Percentiles rank a stretch among this genome's conserved stretches.
These are phyloP conservation scores for Dolichopus griseipennis DNA, from an alignment of 2,888 invertebrate species.

Conservation along the genomic window DNA sequence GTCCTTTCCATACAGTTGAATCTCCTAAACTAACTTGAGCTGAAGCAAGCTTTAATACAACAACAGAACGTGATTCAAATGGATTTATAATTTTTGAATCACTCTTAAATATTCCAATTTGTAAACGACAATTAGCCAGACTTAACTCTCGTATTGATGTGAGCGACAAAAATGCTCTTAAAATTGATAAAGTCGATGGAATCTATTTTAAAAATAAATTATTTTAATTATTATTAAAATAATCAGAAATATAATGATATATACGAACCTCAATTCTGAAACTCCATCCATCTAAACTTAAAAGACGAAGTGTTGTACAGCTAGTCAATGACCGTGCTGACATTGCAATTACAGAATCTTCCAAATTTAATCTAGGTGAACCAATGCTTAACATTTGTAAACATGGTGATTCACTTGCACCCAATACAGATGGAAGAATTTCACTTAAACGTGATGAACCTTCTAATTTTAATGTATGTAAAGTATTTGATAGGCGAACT, in stretches of 20 bases:
- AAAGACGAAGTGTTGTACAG: constrained; percentile 45
- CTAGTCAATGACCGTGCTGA: constrained; percentile 33
- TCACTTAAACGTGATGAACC: constrained; percentile 48
- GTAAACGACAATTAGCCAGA: constrained; percentile 47
- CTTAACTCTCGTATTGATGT: constrained; percentile 48
- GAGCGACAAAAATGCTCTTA: constrained; percentile 45
- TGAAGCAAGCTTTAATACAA: constrained; percentile 45
- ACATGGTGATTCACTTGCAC: constrained; percentile 47
- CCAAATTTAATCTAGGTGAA: constrained; percentile 47
- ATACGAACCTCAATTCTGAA: constrained; percentile 47
- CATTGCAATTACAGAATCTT: constrained; percentile 42
- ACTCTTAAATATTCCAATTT: constrained; percentile 37
- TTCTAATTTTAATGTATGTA: constrained; percentile 48
- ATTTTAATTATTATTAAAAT: neutral
- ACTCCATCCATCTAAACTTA: constrained; percentile 50
- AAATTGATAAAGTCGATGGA: constrained; percentile 41
- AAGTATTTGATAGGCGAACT: constrained; percentile 45
- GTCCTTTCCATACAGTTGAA: constrained; percentile 43
- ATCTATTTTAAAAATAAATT: constrained; percentile 22
- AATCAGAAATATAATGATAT: constrained; percentile 10
- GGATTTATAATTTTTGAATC: constrained; percentile 25
- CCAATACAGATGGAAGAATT: constrained; percentile 48
- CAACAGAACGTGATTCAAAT: constrained; percentile 44
- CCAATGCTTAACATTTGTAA: constrained; percentile 49
- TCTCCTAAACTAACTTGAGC: constrained; percentile 46